These are phyloP conservation scores for Pleuronectes platessa DNA, from an alignment of 2,113 vertebrate genomes.

Conservation along the genomic window DNA sequence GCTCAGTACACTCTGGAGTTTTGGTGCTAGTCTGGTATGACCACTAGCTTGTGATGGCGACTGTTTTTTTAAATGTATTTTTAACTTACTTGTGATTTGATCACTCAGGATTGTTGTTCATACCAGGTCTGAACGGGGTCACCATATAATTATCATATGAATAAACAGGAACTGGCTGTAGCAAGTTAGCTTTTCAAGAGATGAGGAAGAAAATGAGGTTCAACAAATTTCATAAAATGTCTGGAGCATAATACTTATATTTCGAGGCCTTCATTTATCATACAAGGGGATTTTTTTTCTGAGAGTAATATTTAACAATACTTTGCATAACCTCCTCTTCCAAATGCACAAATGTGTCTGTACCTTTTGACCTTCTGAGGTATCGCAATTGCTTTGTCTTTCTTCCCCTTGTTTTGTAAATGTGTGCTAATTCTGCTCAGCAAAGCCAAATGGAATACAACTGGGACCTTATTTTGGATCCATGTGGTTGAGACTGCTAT, in stretches of 20 bases:
- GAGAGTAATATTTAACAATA: background rate
- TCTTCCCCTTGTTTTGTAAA: background rate
- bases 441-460: slow-evolving; percentile 13
- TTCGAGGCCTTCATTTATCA: background rate
- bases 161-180: too few species aligned
- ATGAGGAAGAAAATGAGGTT: too few species aligned
- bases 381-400: slow-evolving; percentile 8
- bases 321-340: background rate
- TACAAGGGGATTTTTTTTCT: background rate
- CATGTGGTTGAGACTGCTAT: slow-evolving; percentile 12
- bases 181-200: too few species aligned
- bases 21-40: too few species aligned
- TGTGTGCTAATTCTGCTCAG: slow-evolving; percentile 33
- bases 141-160: too few species aligned
- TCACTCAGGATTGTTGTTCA: too few species aligned
- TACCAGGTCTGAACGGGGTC: too few species aligned
- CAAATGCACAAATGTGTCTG: background rate
- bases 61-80: too few species aligned
- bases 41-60: too few species aligned
- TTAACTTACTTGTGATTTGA: too few species aligned
- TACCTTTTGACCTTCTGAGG: slow-evolving; percentile 4
- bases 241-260: background rate
- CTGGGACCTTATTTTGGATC: slow-evolving; percentile 29
- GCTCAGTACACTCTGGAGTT: too few species aligned
- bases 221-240: too few species aligned